Base-by-base conservation (phyloP, 1,140 invertebrate genomes). In the Drosophila nannoptera region DNA sequence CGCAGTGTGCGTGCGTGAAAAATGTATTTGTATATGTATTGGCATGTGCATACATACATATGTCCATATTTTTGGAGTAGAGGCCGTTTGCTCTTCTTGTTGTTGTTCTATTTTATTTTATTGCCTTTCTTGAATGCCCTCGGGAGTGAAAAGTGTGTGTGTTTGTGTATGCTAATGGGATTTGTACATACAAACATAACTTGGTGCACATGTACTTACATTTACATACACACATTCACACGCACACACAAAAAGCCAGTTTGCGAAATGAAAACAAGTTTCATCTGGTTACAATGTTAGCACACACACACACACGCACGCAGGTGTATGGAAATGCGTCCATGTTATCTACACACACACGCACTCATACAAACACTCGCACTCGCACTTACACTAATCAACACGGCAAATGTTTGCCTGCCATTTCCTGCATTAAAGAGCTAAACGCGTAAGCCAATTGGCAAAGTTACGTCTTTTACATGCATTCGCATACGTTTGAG, bases 391-490 rank as follows among this genome's bases (percentile, higher is more conserved):
- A 58, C 9, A 55, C 22, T 22, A 14, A 32, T 35, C 7, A 9
- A 49, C 45, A 56, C 36, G 14, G 50, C 31, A 38, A 63, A 54
- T 63, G 40, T 14, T 55, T 8, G 38, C 22, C 22, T 40, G 29
- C 33, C 11, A 35, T 38, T 6, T 48, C 33, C 22, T 22, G 14
- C 9, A 40, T 40, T 22, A 48, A 64, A 65, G 31, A 32, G 36
- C 22, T 22, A 43, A 48, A 65, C 52, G 33, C 42, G 53, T 12
- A 48, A 46, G 53, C 55, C 46, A 56, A 56, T 48, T 45, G 60
- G 36, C 42, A 65, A 38, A 29, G 62, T 56, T 56, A 48, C 46
- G 54, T 65, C 29, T 53, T 22, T 62, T 49, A 42, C 16, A 55
- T 40, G 45, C 31, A 59, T 58, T 29, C 35, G 32, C 31, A 59